phyloP scores from a whole-genome alignment of 1,140 invertebrate species.

The Caligus rogercresseyi region DNA sequence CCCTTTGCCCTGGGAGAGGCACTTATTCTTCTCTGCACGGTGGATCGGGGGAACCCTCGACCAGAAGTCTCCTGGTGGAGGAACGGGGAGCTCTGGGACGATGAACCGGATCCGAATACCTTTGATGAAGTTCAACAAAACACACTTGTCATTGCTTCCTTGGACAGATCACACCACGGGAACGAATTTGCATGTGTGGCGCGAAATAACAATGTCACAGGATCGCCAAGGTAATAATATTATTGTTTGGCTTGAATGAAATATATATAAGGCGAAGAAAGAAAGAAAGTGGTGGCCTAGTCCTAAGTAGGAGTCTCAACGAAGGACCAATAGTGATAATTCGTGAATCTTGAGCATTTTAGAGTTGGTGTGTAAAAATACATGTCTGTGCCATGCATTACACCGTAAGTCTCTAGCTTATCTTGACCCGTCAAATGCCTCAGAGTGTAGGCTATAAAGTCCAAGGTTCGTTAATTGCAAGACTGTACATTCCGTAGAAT shows the following conservation, averaged over 20 bases:
- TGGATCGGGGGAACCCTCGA: constrained; percentile 3
- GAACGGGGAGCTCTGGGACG: constrained; percentile 8
- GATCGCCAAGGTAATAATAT: constrained; percentile 7
- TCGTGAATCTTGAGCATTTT: too few relatives aligned
- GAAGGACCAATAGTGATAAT: too few relatives aligned
- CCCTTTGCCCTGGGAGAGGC: constrained; percentile 7
- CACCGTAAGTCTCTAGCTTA: too few relatives aligned
- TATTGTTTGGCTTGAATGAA: neutral
- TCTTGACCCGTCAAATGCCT: too few relatives aligned
- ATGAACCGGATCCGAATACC: constrained; percentile 9
- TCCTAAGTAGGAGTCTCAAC: too few relatives aligned
- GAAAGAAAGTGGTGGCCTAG: neutral
- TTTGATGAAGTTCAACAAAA: constrained; percentile 13
- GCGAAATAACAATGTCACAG: constrained; percentile 14
- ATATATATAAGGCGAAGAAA: neutral
- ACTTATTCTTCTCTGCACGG: constrained; percentile 7
- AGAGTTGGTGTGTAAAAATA: too few relatives aligned
- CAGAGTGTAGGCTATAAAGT: too few relatives aligned
- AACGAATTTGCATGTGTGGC: constrained; percentile 1
- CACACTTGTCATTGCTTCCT: constrained; percentile 6
- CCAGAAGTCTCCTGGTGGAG: constrained; percentile 9
- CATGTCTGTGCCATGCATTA: too few relatives aligned
- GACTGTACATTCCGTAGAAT: too few relatives aligned
- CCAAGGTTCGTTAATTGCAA: too few relatives aligned
- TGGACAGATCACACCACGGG: constrained; percentile 7